Percentiles rank a stretch among this genome's conserved stretches.
These are phyloP conservation scores for Parotia lawesii DNA, from an alignment of 2,113 vertebrate genomes.

Conservation along the genomic window DNA sequence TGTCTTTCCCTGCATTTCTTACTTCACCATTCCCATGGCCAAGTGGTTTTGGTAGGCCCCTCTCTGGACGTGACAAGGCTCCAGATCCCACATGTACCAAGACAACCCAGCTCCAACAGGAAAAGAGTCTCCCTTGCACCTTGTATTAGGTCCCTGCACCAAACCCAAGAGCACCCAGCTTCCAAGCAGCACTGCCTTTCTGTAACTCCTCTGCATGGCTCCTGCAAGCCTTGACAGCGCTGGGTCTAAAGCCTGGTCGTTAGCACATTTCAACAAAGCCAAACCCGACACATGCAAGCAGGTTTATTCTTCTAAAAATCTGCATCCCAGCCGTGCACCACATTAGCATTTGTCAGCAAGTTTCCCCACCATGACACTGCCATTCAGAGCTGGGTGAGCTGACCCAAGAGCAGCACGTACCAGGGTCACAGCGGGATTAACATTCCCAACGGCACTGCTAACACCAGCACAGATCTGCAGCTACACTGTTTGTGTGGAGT, in stretches of 20 bases:
- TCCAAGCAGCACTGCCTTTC: not conserved
- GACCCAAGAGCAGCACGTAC: constrained; percentile 6
- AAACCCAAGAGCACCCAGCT: not conserved
- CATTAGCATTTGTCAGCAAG: constrained; percentile 1
- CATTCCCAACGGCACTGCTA: constrained; percentile 33
- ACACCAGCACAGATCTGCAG: not conserved
- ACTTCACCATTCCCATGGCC: not conserved
- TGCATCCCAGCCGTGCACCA: not conserved
- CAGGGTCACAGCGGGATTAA: constrained; percentile 13
- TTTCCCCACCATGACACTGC: constrained; percentile 1
- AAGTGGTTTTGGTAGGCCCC: not conserved
- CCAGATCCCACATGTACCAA: accelerated
- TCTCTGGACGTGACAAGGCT: not conserved
- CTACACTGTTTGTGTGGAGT: accelerated
- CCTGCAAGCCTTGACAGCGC: not conserved
- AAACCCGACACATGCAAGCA: not conserved
- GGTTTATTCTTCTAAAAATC: constrained; percentile 12
- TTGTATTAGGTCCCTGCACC: not conserved
- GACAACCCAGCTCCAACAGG: not conserved
- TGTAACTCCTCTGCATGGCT: accelerated
- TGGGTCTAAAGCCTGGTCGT: not conserved
- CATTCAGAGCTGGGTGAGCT: not conserved
- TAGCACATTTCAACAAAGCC: constrained; percentile 40
- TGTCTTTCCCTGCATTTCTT: not conserved
- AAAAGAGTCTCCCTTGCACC: not conserved